phyloP scores from a whole-genome alignment of 1,140 invertebrate species.

The Trichonephila inaurata region DNA sequence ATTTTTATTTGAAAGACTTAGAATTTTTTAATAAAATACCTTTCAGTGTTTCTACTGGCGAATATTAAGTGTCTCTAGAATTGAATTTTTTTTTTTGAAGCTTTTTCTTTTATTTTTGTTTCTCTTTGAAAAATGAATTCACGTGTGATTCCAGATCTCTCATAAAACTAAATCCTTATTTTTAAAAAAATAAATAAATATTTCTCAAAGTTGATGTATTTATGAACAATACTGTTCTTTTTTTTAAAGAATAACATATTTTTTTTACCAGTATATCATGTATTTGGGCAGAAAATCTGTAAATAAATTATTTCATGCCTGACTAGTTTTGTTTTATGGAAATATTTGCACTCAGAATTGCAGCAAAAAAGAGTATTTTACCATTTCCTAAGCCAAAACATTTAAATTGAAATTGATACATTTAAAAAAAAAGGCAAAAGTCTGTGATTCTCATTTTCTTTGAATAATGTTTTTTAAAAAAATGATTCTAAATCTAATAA shows the following conservation, averaged over 20 bases:
- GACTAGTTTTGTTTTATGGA: too few species aligned
- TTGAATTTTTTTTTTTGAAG: not conserved
- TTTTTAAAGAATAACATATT: not conserved
- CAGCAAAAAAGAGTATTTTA: too few species aligned
- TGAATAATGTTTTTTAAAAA: too few species aligned
- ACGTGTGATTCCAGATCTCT: not conserved
- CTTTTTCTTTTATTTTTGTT: not conserved
- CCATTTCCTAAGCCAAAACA: too few species aligned
- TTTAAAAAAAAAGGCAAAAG: too few species aligned
- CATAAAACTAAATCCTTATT: too few species aligned
- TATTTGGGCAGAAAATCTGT: too few species aligned
- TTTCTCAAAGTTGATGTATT: not conserved
- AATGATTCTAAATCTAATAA: too few species aligned
- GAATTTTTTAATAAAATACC: slow-evolving; percentile 1
- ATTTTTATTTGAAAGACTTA: not conserved
- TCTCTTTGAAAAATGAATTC: not conserved
- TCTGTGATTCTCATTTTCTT: too few species aligned
- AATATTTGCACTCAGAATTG: too few species aligned
- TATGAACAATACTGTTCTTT: not conserved
- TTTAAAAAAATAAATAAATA: not conserved
- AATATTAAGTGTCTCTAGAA: not conserved
- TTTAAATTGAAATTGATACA: too few species aligned
- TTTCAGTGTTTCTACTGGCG: not conserved
- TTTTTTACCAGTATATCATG: not conserved
- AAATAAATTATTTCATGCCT: too few species aligned